Percentiles rank a stretch among this genome's conserved stretches.
phyloP scores from a whole-genome alignment of 2,888 invertebrate species.

The Plagodis pulveraria region DNA sequence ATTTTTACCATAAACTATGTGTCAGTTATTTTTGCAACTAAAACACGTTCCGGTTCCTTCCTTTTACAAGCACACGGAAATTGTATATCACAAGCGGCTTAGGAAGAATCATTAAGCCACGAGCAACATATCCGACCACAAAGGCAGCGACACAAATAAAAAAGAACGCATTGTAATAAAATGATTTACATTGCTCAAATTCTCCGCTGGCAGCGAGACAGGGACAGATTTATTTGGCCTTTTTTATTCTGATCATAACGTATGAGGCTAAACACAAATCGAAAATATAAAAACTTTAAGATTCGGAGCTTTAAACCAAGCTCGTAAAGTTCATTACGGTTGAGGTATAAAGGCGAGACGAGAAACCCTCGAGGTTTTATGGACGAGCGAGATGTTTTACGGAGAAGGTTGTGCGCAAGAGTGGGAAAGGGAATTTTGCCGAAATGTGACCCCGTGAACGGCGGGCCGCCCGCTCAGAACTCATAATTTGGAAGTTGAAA shows the following conservation, averaged over 20 bases:
- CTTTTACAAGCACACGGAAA: constrained; percentile 27
- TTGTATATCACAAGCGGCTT: constrained; percentile 34
- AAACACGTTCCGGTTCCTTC: constrained; percentile 17
- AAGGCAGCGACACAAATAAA: constrained; percentile 70
- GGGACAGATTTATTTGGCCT: constrained; percentile 77
- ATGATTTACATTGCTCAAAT: constrained; percentile 83
- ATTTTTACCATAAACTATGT: too few relatives aligned
- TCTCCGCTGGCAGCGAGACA: constrained; percentile 71
- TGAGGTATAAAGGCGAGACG: constrained; percentile 51
- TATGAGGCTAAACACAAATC: constrained; percentile 75
- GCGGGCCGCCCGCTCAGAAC: constrained; percentile 65
- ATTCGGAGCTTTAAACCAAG: constrained; percentile 56
- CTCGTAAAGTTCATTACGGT: constrained; percentile 62
- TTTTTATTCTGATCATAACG: constrained; percentile 80
- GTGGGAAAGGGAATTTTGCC: constrained; percentile 63
- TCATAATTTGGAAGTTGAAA: constrained; percentile 83
- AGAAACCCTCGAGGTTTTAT: constrained; percentile 65
- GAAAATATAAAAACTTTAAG: constrained; percentile 51
- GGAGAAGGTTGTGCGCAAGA: constrained; percentile 54
- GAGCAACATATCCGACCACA: constrained; percentile 64
- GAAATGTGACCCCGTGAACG: constrained; percentile 77
- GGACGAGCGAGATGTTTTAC: constrained; percentile 68
- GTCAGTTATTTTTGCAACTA: too few relatives aligned
- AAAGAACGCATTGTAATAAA: constrained; percentile 77
- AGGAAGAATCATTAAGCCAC: constrained; percentile 57